Conservation (phyloP, 2,888 invertebrate species). For the Drosophila testacea region DNA sequence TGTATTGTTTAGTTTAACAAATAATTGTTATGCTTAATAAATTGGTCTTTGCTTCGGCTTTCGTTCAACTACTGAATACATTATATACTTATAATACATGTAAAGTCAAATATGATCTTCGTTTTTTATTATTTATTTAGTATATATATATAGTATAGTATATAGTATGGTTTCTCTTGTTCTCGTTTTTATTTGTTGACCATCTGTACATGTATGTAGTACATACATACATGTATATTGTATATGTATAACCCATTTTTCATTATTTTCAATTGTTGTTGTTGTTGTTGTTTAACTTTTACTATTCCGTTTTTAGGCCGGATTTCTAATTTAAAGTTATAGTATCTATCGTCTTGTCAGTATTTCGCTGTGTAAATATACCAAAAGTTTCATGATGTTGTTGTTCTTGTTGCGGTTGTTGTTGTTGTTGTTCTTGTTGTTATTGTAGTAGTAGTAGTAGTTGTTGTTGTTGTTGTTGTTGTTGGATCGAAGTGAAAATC, state of each 20-base stretch:
- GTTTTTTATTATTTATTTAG: conserved; percentile 27
- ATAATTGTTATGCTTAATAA: conserved; percentile 73
- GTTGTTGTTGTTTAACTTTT: conserved; percentile 21
- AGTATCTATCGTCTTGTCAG: conserved; percentile 24
- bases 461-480: conserved; percentile 16
- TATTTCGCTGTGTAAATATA: conserved; percentile 57
- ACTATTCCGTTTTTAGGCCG: conserved; percentile 31
- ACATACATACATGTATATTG: conserved; percentile 35
- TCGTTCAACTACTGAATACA: conserved; percentile 75
- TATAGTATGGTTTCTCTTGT: conserved; percentile 12
- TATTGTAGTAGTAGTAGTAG: conserved; percentile 12
- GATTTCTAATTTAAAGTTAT: conserved; percentile 31
- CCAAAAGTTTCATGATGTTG: conserved; percentile 47
- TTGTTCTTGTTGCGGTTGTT: conserved; percentile 10
- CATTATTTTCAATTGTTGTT: conserved; percentile 13
- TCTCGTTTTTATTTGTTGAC: conserved; percentile 35
- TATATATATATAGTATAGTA: conserved; percentile 9
- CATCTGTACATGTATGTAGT: conserved; percentile 35
- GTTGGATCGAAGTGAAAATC: conserved; percentile 28
- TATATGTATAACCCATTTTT: conserved; percentile 34
- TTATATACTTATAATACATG: conserved; percentile 69
- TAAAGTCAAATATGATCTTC: conserved; percentile 77
- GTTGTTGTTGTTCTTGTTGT: conserved; percentile 16
- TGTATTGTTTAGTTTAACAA: conserved; percentile 70
- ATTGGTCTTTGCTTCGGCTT: conserved; percentile 80